Evolutionary conservation across 2,888 invertebrate genomes (phyloP).

Genomic region (Caenorhabditis macrosperma): DNA sequence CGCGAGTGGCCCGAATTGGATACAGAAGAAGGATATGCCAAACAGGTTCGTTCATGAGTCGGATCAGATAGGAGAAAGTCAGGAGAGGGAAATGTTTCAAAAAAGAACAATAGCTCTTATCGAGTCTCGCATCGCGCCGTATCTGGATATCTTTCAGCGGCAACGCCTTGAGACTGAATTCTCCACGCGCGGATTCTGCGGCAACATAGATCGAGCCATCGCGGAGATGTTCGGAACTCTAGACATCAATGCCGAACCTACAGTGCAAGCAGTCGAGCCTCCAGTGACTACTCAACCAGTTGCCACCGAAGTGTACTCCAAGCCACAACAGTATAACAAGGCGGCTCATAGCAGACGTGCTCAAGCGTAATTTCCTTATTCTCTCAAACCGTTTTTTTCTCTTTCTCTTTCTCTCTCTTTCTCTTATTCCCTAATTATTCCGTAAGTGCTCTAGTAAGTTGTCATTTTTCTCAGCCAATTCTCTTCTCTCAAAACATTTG

Average conservation of each 20-base stretch:
- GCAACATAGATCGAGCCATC: slow-evolving; percentile 76
- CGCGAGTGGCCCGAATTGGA: slow-evolving; percentile 77
- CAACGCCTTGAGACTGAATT: slow-evolving; percentile 76
- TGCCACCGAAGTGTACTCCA: slow-evolving; percentile 35
- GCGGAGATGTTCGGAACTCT: slow-evolving; percentile 70
- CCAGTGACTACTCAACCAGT: slow-evolving; percentile 29
- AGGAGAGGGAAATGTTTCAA: slow-evolving; percentile 51
- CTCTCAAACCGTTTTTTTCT: neutral
- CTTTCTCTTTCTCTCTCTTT: neutral
- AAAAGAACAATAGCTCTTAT: slow-evolving; percentile 53
- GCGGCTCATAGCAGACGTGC: slow-evolving; percentile 33
- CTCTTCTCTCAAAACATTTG: neutral
- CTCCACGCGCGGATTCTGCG: slow-evolving; percentile 76
- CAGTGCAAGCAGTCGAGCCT: neutral
- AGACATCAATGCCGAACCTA: slow-evolving; percentile 12
- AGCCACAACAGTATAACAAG: slow-evolving; percentile 30
- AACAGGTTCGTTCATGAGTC: slow-evolving; percentile 72
- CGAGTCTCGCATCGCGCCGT: slow-evolving; percentile 27
- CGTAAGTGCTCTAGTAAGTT: slow-evolving; percentile 43
- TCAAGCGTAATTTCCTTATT: slow-evolving; percentile 21
- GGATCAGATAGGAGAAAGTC: slow-evolving; percentile 46
- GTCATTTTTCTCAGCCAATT: slow-evolving; percentile 31
- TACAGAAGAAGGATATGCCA: slow-evolving; percentile 73
- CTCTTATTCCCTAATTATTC: neutral
- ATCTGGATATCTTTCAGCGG: slow-evolving; percentile 67